Conservation (phyloP, 1,140 invertebrate genomes). For the Subanguina moxae region DNA sequence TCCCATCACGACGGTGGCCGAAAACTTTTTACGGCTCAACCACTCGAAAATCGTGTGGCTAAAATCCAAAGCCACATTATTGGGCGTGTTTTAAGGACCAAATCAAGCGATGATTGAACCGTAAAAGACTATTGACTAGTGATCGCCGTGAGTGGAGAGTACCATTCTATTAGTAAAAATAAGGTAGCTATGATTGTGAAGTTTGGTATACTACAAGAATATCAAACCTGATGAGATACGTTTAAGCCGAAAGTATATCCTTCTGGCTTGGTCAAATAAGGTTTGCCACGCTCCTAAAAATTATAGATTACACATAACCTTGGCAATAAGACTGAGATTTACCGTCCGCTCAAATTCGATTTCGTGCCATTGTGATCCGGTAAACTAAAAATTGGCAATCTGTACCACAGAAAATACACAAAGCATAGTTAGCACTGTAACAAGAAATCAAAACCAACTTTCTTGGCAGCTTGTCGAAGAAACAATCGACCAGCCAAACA, state of each 20-base stretch:
- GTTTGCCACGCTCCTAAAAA: conserved; percentile 46
- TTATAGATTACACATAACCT: no score
- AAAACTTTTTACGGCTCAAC: no score
- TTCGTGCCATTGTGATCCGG: conserved; percentile 44
- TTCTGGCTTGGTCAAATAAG: conserved; percentile 44
- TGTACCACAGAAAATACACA: background rate
- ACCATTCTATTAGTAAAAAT: no score
- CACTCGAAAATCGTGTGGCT: no score
- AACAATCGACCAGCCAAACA: conserved; percentile 54
- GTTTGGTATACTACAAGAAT: background rate
- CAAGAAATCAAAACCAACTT: background rate
- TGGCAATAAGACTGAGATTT: no score
- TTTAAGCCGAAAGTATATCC: conserved; percentile 50
- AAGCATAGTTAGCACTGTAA: background rate
- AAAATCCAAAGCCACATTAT: no score
- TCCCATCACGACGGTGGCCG: no score
- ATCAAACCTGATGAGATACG: conserved; percentile 52
- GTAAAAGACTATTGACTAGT: no score
- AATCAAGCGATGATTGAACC: conserved; percentile 3
- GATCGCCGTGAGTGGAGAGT: no score
- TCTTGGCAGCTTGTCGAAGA: conserved; percentile 46
- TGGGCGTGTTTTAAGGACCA: background rate
- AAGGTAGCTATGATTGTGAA: no score
- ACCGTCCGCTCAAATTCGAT: conserved; percentile 50
- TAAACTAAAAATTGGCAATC: conserved; percentile 16